Percentiles rank a stretch among this genome's conserved stretches.
These are phyloP conservation scores for Halyomorpha halys DNA, from an alignment of 1,140 invertebrate species.

Conservation along the genomic window DNA sequence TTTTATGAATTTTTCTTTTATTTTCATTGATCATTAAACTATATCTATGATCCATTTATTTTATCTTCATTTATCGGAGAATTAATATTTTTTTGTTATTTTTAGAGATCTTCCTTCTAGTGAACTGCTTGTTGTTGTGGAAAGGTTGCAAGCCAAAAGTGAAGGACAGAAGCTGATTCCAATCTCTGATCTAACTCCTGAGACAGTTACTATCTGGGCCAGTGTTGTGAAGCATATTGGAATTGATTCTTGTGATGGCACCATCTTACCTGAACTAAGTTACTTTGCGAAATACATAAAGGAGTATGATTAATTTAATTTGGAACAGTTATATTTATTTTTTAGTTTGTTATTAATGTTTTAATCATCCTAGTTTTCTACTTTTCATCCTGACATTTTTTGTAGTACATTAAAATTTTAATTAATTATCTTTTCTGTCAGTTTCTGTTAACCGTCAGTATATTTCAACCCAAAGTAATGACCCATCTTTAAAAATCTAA, in stretches of 20 bases:
- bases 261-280: slow-evolving; percentile 43
- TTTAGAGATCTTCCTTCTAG: neutral
- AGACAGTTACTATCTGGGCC: slow-evolving; percentile 23
- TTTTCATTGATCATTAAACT: too few relatives aligned
- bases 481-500: too few relatives aligned
- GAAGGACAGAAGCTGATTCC: slow-evolving; percentile 22
- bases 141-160: slow-evolving; percentile 4
- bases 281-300: slow-evolving; percentile 43
- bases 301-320: slow-evolving; percentile 28
- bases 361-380: too few relatives aligned
- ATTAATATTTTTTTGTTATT: slow-evolving; percentile 2
- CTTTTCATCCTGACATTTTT: too few relatives aligned
- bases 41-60: slow-evolving; percentile 9
- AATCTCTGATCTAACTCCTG: slow-evolving; percentile 15
- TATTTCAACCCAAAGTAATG: too few relatives aligned
- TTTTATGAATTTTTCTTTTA: too few relatives aligned
- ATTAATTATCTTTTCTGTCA: too few relatives aligned
- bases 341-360: too few relatives aligned
- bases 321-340: neutral
- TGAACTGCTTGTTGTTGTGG: neutral
- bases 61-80: slow-evolving; percentile 3
- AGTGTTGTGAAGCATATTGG: slow-evolving; percentile 12
- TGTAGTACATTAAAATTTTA: too few relatives aligned
- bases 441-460: too few relatives aligned
- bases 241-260: slow-evolving; percentile 37